Evolutionary conservation across 2,888 invertebrate species (phyloP).

Genomic region (Zhengitettix transpicula): DNA sequence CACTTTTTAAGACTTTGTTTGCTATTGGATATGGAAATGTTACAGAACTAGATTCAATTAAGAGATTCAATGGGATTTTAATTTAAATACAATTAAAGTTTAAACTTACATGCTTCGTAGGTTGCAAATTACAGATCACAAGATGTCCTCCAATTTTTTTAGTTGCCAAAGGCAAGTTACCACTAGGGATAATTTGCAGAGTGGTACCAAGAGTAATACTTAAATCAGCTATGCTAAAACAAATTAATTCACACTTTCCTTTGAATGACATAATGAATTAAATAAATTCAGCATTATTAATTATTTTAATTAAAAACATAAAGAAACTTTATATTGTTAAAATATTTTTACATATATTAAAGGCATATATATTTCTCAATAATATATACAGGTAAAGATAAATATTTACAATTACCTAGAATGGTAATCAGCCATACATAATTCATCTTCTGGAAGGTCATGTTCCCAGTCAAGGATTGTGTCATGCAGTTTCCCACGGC

Average conservation of each 20-base stretch:
- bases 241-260: neutral
- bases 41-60: too few species aligned
- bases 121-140: constrained; percentile 89
- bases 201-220: constrained; percentile 94
- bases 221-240: constrained; percentile 72
- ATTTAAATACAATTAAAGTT: neutral
- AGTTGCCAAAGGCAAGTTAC: constrained; percentile 73
- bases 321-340: too few species aligned
- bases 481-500: constrained; percentile 76
- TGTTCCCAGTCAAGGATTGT: constrained; percentile 97
- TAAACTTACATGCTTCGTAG: constrained; percentile 81
- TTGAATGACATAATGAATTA: too few species aligned
- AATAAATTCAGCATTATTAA: too few species aligned
- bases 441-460: constrained; percentile 71
- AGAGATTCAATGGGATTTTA: too few species aligned
- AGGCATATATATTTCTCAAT: too few species aligned
- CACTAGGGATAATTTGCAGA: constrained; percentile 92
- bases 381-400: neutral
- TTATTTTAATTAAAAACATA: too few species aligned
- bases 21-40: too few species aligned
- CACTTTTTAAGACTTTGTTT: too few species aligned
- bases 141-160: constrained; percentile 75
- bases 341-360: too few species aligned
- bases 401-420: constrained; percentile 43
- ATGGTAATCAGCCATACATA: constrained; percentile 69